These are phyloP conservation scores for Epizoanthus ramosus DNA, from an alignment of 92 coral and sea anemone genomes.

Conservation along the genomic window DNA sequence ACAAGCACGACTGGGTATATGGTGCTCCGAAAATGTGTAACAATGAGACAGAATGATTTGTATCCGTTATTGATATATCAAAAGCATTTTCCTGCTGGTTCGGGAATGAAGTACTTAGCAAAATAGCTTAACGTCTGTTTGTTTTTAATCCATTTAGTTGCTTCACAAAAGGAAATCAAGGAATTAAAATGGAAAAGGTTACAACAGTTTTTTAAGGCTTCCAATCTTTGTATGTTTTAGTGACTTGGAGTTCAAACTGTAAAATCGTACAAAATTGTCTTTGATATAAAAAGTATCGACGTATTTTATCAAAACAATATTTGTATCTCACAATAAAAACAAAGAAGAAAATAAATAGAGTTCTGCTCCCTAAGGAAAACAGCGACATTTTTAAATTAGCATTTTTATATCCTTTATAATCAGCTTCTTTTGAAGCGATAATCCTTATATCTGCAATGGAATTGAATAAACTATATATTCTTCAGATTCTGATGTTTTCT, in stretches of 20 bases:
- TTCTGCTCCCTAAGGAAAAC: neutral
- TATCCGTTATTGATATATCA: too few species aligned
- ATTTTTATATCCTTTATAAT: constrained; percentile 2
- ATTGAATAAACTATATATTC: neutral
- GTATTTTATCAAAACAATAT: neutral
- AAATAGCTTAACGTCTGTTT: neutral
- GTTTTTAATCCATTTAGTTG: neutral
- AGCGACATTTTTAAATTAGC: constrained; percentile 12
- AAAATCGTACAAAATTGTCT: neutral
- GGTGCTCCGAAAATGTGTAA: neutral
- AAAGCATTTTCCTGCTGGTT: constrained; percentile 1
- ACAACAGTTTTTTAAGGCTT: neutral
- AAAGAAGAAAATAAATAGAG: neutral
- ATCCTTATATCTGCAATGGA: neutral
- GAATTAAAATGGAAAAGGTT: neutral
- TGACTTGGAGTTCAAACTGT: neutral
- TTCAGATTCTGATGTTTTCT: neutral
- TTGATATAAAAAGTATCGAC: constrained; percentile 16
- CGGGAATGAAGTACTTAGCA: neutral
- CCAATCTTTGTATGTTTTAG: neutral
- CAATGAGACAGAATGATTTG: neutral
- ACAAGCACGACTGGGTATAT: neutral
- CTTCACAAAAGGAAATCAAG: neutral
- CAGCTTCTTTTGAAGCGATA: constrained; percentile 4
- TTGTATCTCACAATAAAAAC: neutral